phyloP scores from a whole-genome alignment of 2,797 vertebrate species.

The Labroides dimidiatus region DNA sequence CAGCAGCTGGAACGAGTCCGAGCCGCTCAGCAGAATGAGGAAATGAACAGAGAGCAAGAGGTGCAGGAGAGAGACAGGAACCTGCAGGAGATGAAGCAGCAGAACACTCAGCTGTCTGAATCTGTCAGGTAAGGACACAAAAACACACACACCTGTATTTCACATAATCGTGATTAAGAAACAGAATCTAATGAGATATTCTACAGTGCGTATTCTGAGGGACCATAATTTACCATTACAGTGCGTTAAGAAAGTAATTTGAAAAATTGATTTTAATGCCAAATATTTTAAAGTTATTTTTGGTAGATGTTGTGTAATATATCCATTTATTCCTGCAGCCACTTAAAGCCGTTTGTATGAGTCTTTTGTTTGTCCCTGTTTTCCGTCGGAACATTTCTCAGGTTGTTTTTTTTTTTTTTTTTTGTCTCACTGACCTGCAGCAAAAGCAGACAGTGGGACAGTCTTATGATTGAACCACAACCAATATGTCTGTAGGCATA shows the following conservation, averaged over 20 bases:
- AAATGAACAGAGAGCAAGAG: constrained; percentile 82
- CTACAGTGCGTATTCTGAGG: too few species aligned
- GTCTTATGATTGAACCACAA: constrained; percentile 71
- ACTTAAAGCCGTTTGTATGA: background rate
- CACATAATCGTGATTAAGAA: background rate
- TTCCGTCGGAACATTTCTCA: background rate
- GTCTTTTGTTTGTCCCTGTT: constrained; percentile 30
- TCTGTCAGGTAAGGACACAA: constrained; percentile 74
- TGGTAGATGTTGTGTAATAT: background rate
- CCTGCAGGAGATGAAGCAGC: constrained; percentile 81
- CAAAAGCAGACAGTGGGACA: constrained; percentile 10
- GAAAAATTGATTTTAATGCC: background rate
- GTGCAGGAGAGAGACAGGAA: constrained; percentile 75
- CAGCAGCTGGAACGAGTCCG: constrained; percentile 89
- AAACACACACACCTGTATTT: background rate
- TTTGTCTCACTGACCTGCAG: constrained; percentile 16
- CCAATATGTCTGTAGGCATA: constrained; percentile 40
- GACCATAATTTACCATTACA: too few species aligned
- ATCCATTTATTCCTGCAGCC: background rate
- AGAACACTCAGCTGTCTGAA: constrained; percentile 67
- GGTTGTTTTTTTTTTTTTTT: too few species aligned
- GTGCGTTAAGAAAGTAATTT: background rate
- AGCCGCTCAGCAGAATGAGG: constrained; percentile 78
- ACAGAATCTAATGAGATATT: too few species aligned
- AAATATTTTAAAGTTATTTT: background rate